phyloP scores from a whole-genome alignment of 2,888 invertebrate species.

The Philhelius pedissequus region DNA sequence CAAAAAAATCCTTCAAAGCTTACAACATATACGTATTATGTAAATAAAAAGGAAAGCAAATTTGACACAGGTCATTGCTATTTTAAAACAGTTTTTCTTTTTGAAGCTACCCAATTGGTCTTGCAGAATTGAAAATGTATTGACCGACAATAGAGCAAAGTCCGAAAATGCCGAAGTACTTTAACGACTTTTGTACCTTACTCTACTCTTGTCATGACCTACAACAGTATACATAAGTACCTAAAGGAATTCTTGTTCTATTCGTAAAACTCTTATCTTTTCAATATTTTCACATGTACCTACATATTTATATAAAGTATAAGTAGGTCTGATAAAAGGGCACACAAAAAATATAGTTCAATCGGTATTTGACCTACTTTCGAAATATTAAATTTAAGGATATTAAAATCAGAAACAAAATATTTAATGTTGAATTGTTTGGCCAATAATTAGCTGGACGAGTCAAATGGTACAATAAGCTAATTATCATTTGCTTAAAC shows the following conservation, averaged over 20 bases:
- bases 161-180: not conserved
- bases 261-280: slow-evolving; percentile 22
- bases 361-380: slow-evolving; percentile 20
- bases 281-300: slow-evolving; percentile 29
- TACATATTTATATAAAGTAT: no score
- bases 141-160: not conserved
- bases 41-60: no score
- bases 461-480: no score
- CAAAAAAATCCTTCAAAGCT: not conserved
- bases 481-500: no score
- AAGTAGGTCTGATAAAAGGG: not conserved
- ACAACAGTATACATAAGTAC: not conserved
- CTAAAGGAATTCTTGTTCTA: not conserved
- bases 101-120: not conserved
- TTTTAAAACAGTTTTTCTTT: not conserved
- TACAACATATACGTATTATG: not conserved
- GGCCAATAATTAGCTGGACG: no score
- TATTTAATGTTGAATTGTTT: not conserved
- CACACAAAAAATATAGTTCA: not conserved
- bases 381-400: not conserved
- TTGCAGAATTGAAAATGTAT: not conserved
- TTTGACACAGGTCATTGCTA: not conserved
- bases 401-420: not conserved
- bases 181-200: not conserved
- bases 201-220: not conserved